phyloP scores from a whole-genome alignment of 2,797 vertebrate species.

The Rhynchotus rufescens region DNA sequence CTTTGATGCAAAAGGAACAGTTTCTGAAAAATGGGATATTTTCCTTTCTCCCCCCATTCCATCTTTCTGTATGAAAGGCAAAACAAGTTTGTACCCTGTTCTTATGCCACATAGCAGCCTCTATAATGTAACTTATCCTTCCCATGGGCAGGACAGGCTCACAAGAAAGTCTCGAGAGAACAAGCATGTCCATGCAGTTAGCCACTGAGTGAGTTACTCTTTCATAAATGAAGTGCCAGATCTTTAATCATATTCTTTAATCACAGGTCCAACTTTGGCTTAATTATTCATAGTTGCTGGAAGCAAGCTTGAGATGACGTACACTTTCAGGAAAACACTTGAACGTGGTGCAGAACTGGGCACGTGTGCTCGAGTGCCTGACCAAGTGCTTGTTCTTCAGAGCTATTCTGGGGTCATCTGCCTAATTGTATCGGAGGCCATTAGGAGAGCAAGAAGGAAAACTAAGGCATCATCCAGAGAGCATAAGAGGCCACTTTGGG shows the following conservation, averaged over 20 bases:
- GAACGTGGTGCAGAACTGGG: neutral
- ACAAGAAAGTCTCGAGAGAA: neutral
- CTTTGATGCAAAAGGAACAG: too few relatives aligned
- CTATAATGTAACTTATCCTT: neutral
- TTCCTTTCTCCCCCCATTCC: too few relatives aligned
- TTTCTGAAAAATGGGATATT: too few relatives aligned
- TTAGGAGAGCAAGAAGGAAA: neutral
- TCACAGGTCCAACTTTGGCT: neutral
- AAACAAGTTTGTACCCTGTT: neutral
- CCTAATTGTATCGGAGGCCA: neutral
- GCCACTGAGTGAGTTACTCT: neutral
- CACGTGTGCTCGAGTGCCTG: neutral
- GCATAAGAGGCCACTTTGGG: too few relatives aligned
- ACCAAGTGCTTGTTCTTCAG: neutral
- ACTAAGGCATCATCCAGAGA: fast-evolving
- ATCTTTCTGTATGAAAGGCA: neutral
- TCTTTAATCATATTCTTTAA: slow-evolving; percentile 17
- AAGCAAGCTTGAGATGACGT: neutral
- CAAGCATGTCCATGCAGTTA: neutral
- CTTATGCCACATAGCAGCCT: neutral
- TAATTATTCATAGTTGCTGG: slow-evolving; percentile 7
- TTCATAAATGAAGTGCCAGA: slow-evolving; percentile 1
- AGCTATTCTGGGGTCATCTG: neutral
- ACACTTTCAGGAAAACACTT: neutral
- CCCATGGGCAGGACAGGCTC: neutral